phyloP scores from a whole-genome alignment of 2,888 invertebrate species.

The Conops quadrifasciatus region DNA sequence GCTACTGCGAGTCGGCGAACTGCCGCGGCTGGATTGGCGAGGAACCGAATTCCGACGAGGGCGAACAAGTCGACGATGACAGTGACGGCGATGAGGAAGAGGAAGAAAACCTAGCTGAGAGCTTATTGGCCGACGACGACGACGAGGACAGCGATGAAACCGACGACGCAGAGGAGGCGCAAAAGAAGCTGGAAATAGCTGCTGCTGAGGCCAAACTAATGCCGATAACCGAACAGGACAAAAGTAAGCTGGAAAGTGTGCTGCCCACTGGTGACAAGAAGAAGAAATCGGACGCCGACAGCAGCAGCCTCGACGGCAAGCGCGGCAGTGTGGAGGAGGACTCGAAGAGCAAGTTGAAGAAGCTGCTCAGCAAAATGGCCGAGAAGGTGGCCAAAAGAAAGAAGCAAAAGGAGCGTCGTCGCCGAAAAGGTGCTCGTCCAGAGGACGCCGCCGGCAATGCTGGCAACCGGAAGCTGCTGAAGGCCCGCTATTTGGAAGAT shows the following conservation, averaged over 20 bases:
- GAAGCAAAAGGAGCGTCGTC: slow-evolving; percentile 58
- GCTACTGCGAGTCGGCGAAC: slow-evolving; percentile 87
- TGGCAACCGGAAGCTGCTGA: slow-evolving; percentile 31
- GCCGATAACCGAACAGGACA: slow-evolving; percentile 37
- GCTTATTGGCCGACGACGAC: slow-evolving; percentile 58
- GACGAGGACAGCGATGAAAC: slow-evolving; percentile 63
- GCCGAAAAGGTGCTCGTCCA: slow-evolving; percentile 42
- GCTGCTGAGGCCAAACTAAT: slow-evolving; percentile 44
- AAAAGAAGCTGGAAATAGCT: slow-evolving; percentile 46
- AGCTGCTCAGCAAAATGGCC: slow-evolving; percentile 45
- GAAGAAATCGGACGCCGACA: slow-evolving; percentile 22
- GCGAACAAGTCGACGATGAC: slow-evolving; percentile 66
- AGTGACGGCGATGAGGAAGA: slow-evolving; percentile 55
- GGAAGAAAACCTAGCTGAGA: slow-evolving; percentile 61
- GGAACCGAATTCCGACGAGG: slow-evolving; percentile 78
- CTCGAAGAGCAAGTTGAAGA: slow-evolving; percentile 46
- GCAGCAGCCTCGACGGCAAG: background rate
- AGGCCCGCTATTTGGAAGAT: slow-evolving; percentile 69
- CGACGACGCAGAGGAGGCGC: slow-evolving; percentile 40
- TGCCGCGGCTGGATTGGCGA: slow-evolving; percentile 97
- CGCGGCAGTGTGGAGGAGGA: slow-evolving; percentile 39
- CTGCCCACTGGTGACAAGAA: slow-evolving; percentile 19
- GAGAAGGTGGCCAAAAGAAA: slow-evolving; percentile 48
- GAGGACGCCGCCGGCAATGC: slow-evolving; percentile 38
- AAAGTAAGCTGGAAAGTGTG: slow-evolving; percentile 22